Conservation (phyloP, 2,888 invertebrate genomes). For the Rhamphomyia laevipes region DNA sequence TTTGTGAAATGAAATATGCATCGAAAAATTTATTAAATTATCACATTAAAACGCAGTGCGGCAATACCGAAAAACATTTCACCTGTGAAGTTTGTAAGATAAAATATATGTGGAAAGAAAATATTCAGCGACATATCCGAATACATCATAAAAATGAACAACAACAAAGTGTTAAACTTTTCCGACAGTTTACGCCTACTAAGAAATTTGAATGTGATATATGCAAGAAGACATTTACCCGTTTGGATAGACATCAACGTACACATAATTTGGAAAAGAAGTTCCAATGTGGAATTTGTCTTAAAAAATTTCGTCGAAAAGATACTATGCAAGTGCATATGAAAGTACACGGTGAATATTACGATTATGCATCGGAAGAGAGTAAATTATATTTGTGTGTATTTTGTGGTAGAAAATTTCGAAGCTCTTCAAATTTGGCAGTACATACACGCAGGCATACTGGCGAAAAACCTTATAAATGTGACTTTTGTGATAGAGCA, state of each 20-base stretch:
- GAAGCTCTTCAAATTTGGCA: conserved; percentile 49
- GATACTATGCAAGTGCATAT: conserved; percentile 48
- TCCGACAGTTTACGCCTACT: conserved; percentile 15
- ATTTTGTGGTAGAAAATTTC: conserved; percentile 48
- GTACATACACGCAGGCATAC: conserved; percentile 58
- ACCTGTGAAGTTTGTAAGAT: conserved; percentile 29
- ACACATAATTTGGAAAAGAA: conserved; percentile 44
- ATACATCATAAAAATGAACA: conserved; percentile 19
- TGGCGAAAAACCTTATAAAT: conserved; percentile 52
- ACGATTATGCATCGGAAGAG: not conserved
- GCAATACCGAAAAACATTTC: conserved; percentile 25
- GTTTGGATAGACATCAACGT: conserved; percentile 51
- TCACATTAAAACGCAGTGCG: conserved; percentile 39
- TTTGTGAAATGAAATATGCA: conserved; percentile 43
- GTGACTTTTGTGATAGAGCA: conserved; percentile 46
- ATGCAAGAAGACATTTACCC: conserved; percentile 51
- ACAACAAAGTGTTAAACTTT: not conserved
- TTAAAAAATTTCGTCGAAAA: conserved; percentile 46
- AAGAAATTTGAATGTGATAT: conserved; percentile 45
- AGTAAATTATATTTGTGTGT: conserved; percentile 40
- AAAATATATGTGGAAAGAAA: conserved; percentile 34
- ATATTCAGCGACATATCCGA: conserved; percentile 24
- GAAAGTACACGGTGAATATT: conserved; percentile 40
- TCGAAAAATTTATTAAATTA: conserved; percentile 41
- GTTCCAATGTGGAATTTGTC: conserved; percentile 44